These are phyloP conservation scores for Columba guinea DNA, from an alignment of 2,797 vertebrate genomes.

Conservation along the genomic window DNA sequence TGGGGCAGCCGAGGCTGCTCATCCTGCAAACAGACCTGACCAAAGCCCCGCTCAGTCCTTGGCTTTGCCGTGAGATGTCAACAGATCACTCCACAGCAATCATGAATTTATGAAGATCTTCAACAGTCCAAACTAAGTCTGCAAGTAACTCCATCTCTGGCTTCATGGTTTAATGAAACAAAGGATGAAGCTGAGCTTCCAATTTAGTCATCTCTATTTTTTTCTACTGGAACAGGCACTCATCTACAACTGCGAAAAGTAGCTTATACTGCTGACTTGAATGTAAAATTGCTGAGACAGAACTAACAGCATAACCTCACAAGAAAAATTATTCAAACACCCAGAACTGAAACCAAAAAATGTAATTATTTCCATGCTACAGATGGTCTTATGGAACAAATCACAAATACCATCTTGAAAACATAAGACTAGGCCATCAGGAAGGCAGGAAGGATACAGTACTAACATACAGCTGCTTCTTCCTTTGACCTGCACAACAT, in stretches of 20 bases:
- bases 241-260: background rate
- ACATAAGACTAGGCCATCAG: background rate
- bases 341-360: background rate
- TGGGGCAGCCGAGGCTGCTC: background rate
- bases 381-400: background rate
- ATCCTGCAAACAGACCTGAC: background rate
- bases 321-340: background rate
- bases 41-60: background rate
- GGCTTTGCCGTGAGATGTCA: background rate
- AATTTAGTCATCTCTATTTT: background rate
- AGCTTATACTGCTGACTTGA: background rate
- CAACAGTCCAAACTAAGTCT: background rate
- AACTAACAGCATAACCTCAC: background rate
- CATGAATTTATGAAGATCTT: background rate
- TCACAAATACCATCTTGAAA: background rate
- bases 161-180: conserved; percentile 11
- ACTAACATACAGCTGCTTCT: background rate
- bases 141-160: background rate
- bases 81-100: background rate
- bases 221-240: background rate
- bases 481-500: background rate
- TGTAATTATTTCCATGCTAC: background rate
- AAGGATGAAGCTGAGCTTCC: background rate
- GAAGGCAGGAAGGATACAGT: background rate
- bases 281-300: background rate